These are phyloP conservation scores for Limosa lapponica DNA, from an alignment of 2,797 vertebrate species.

Conservation along the genomic window DNA sequence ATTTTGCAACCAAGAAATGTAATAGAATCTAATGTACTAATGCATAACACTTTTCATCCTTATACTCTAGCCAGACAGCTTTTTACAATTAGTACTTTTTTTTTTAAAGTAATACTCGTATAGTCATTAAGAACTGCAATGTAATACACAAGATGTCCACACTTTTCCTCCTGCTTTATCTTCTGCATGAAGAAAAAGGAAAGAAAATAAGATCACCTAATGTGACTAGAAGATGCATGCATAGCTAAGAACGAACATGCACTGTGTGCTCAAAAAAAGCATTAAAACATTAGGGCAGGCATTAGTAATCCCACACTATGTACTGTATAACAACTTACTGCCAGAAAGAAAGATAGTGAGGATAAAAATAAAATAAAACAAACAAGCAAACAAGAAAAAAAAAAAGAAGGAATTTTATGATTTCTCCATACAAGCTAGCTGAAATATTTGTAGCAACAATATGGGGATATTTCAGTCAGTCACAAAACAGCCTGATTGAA, in stretches of 20 bases:
- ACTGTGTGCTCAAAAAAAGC: not conserved
- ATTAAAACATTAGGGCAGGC: not conserved
- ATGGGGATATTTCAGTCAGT: slow-evolving; percentile 73
- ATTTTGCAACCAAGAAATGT: slow-evolving; percentile 2
- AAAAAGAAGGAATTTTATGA: not conserved
- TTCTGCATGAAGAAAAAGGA: not conserved
- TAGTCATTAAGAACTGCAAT: not conserved
- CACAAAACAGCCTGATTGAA: slow-evolving; percentile 73
- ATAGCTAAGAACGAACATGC: not conserved
- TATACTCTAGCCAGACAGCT: not conserved
- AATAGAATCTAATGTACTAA: slow-evolving; percentile 17
- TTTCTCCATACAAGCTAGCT: slow-evolving; percentile 6
- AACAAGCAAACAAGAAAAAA: not conserved
- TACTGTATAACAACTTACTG: not conserved
- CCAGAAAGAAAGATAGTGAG: not conserved
- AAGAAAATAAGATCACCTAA: slow-evolving; percentile 9
- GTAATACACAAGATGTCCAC: not conserved
- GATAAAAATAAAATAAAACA: not conserved
- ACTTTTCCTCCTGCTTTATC: not conserved
- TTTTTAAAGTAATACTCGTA: not conserved
- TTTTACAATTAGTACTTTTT: not conserved
- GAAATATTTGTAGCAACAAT: slow-evolving; percentile 49
- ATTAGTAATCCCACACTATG: slow-evolving; percentile 19
- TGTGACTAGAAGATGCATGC: slow-evolving; percentile 39
- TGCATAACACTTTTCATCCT: not conserved